Conservation (phyloP, 1,140 invertebrate genomes). For the Drosophila santomea region DNA sequence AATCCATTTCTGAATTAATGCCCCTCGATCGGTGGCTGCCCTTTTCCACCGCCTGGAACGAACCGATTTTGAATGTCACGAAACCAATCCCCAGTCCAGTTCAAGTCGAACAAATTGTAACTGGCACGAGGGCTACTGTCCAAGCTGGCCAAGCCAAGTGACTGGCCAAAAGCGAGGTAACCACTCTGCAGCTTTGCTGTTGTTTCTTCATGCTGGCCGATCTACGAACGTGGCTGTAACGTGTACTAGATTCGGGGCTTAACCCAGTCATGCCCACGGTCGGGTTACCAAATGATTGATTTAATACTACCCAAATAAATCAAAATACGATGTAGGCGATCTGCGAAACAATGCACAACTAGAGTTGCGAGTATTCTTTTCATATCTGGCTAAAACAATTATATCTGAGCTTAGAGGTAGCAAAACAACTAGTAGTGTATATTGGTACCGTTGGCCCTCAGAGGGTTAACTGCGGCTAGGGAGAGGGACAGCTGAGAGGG, state of each 20-base stretch:
- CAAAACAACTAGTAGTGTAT: no score
- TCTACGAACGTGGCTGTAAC: conserved; percentile 44
- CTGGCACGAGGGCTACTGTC: conserved; percentile 58
- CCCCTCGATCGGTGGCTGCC: conserved; percentile 33
- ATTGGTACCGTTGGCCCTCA: neutral
- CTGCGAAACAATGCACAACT: no score
- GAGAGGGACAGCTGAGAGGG: neutral
- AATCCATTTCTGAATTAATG: conserved; percentile 27
- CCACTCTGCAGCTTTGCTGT: conserved; percentile 34
- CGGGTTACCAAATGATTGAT: neutral
- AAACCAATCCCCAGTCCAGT: conserved; percentile 32
- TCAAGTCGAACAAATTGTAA: conserved; percentile 49
- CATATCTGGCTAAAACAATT: neutral
- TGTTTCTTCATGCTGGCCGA: conserved; percentile 11
- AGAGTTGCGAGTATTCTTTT: no score
- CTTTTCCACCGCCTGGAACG: conserved; percentile 53
- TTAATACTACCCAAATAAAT: neutral
- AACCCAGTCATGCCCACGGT: conserved; percentile 16
- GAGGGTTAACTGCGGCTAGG: conserved; percentile 32
- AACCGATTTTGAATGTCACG: conserved; percentile 76
- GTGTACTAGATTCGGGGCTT: conserved; percentile 51
- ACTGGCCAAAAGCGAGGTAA: conserved; percentile 54
- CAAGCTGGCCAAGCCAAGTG: conserved; percentile 22
- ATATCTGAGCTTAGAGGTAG: no score
- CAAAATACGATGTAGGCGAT: no score